Conservation (phyloP, 2,797 vertebrate genomes). For the Steatocranus sp. region DNA sequence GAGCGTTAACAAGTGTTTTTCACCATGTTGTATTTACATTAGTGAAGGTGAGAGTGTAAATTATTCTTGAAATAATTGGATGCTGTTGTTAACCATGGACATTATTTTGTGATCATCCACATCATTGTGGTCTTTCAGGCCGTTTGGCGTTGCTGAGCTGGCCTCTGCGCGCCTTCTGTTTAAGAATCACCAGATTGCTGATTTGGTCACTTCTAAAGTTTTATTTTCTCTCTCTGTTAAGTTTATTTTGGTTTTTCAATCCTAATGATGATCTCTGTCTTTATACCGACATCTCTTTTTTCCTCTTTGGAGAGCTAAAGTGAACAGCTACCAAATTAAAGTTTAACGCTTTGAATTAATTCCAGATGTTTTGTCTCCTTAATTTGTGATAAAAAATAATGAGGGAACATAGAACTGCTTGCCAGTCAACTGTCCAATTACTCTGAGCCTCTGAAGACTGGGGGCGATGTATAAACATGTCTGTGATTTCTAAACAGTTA, state of each 20-base stretch:
- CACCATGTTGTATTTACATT: neutral
- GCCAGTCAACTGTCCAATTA: neutral
- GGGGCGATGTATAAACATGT: neutral
- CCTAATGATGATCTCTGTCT: neutral
- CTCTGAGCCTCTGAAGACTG: neutral
- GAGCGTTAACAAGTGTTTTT: neutral
- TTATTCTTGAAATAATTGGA: neutral
- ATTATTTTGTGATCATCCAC: neutral
- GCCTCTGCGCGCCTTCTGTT: neutral
- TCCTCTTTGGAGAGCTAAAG: neutral
- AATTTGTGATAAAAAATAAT: neutral
- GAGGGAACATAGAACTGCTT: neutral
- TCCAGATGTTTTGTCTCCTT: neutral
- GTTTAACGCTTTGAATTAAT: neutral
- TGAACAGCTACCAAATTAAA: neutral
- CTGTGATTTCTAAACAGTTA: neutral
- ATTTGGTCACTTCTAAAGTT: neutral
- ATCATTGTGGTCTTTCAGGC: neutral
- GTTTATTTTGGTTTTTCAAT: neutral
- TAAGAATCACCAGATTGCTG: neutral
- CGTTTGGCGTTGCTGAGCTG: neutral
- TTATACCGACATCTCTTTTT: neutral
- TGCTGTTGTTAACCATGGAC: neutral
- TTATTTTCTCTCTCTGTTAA: neutral
- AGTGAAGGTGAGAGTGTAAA: neutral